Conservation (phyloP, 2,888 invertebrate genomes). For the Synergus gifuensis region DNA sequence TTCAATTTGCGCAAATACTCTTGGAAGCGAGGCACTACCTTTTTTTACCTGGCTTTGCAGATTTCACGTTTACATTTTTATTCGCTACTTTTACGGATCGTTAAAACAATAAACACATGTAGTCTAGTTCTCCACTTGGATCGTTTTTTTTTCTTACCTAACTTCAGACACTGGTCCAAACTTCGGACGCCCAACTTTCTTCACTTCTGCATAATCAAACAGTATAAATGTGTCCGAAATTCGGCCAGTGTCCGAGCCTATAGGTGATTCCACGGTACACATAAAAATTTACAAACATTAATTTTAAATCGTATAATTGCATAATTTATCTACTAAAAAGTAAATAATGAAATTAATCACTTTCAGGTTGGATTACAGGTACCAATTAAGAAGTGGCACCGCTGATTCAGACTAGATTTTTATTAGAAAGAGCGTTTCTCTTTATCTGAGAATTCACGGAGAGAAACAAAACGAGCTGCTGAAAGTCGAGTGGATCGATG, state of each 20-base stretch:
- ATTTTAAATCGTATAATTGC: too few relatives aligned
- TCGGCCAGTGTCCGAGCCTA: too few relatives aligned
- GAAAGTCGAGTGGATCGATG: slow-evolving; percentile 55
- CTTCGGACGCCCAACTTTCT: too few relatives aligned
- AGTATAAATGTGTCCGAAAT: too few relatives aligned
- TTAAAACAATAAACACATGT: background rate
- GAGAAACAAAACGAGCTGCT: slow-evolving; percentile 48
- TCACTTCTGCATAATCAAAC: too few relatives aligned
- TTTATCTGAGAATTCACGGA: background rate
- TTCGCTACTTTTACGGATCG: background rate
- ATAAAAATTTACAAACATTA: too few relatives aligned
- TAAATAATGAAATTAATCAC: background rate
- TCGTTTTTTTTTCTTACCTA: too few relatives aligned
- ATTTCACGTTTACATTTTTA: background rate
- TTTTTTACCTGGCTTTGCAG: background rate
- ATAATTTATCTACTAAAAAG: too few relatives aligned
- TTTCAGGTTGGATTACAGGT: too few relatives aligned
- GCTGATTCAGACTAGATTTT: background rate
- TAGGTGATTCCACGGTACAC: too few relatives aligned
- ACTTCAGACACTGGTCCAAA: too few relatives aligned
- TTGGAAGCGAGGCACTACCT: background rate
- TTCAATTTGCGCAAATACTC: background rate
- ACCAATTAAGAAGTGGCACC: background rate
- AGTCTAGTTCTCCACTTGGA: background rate
- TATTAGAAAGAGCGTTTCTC: background rate